Percentiles rank a stretch among this genome's conserved stretches.
Conservation (phyloP, 2,888 invertebrate species). For the Liodrosophila aerea region DNA sequence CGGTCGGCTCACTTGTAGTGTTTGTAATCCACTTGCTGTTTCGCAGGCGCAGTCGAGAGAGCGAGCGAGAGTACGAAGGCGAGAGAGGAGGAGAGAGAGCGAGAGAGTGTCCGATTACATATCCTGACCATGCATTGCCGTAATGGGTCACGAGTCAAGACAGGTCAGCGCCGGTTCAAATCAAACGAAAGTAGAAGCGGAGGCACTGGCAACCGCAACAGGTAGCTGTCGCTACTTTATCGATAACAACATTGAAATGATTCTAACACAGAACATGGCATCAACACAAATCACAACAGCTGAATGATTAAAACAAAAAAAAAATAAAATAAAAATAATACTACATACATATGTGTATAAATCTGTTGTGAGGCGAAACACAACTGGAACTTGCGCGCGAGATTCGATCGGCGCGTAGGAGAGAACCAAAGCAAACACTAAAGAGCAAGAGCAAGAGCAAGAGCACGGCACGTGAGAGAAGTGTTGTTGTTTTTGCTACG, state of each 20-base stretch:
- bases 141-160: constrained; percentile 37
- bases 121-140: constrained; percentile 23
- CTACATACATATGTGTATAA: too few relatives aligned
- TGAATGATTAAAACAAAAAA: background rate
- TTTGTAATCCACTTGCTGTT: constrained; percentile 27
- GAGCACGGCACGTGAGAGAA: constrained; percentile 4
- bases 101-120: constrained; percentile 15
- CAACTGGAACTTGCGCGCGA: too few relatives aligned
- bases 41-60: background rate
- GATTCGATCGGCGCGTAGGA: constrained; percentile 6
- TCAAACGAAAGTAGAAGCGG: background rate
- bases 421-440: too few relatives aligned
- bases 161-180: constrained; percentile 37
- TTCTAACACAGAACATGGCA: too few relatives aligned
- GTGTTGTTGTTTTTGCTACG: constrained; percentile 7
- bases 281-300: constrained; percentile 4
- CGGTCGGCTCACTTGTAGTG: constrained; percentile 3
- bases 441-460: background rate
- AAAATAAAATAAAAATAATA: too few relatives aligned
- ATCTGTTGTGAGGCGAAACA: too few relatives aligned
- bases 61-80: constrained; percentile 12
- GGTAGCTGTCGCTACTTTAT: constrained; percentile 8
- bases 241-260: too few relatives aligned
- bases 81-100: constrained; percentile 2
- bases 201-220: constrained; percentile 12